Percentiles rank a stretch among this genome's conserved stretches.
These are phyloP conservation scores for Meloidogyne floridensis DNA, from an alignment of 1,140 invertebrate genomes.

Conservation along the genomic window DNA sequence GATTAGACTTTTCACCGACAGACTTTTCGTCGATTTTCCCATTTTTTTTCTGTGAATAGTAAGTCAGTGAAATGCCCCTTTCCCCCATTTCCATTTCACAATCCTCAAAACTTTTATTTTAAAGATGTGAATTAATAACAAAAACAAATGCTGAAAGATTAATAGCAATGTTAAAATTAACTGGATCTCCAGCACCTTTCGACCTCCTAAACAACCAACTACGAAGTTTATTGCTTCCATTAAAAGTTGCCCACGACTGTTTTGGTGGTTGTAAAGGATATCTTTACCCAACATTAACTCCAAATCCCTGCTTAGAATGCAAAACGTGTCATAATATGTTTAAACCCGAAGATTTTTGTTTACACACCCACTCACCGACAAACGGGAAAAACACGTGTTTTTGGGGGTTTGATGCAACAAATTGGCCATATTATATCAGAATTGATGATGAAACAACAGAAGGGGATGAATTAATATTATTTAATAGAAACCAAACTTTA, in stretches of 20 bases:
- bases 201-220: constrained; percentile 14
- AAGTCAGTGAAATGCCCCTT: too few species aligned
- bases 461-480: not conserved
- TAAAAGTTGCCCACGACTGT: constrained; percentile 27
- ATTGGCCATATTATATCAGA: constrained; percentile 30
- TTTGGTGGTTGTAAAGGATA: constrained; percentile 24
- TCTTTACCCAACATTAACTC: constrained; percentile 19
- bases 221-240: constrained; percentile 14
- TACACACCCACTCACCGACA: constrained; percentile 20
- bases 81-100: too few species aligned
- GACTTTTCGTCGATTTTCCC: too few species aligned
- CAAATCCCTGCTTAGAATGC: constrained; percentile 27
- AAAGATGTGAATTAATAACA: constrained; percentile 29
- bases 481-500: not conserved
- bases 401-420: constrained; percentile 28
- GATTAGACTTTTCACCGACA: too few species aligned
- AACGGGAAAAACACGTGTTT: constrained; percentile 16
- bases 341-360: constrained; percentile 26
- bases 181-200: constrained; percentile 9
- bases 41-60: too few species aligned
- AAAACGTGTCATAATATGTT: constrained; percentile 13
- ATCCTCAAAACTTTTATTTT: not conserved
- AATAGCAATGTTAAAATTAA: constrained; percentile 22
- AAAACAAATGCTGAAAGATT: constrained; percentile 33
- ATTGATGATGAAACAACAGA: constrained; percentile 12